Percentiles rank a stretch among this genome's conserved stretches.
These are phyloP conservation scores for Chlorodrepanis virens DNA, from an alignment of 2,113 vertebrate genomes.

Conservation along the genomic window DNA sequence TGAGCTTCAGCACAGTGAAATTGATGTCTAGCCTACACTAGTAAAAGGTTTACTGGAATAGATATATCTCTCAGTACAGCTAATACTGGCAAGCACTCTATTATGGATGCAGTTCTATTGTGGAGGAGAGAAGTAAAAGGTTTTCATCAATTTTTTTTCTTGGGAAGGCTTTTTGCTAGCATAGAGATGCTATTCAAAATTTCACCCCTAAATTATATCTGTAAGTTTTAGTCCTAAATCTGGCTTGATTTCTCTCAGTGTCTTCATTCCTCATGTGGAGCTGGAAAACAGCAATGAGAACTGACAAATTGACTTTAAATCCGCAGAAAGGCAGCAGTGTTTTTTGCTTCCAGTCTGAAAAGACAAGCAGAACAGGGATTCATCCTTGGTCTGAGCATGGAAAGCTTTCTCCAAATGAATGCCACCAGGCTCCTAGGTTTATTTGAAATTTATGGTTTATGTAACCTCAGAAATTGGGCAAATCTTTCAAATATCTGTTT, in stretches of 20 bases:
- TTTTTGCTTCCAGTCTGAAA: not conserved
- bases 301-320: constrained; percentile 4
- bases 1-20: constrained; percentile 53
- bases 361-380: not conserved
- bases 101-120: constrained; percentile 17
- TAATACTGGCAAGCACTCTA: constrained; percentile 20
- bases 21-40: constrained; percentile 52
- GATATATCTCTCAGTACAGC: constrained; percentile 40
- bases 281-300: not conserved
- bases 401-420: not conserved
- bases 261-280: not conserved
- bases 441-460: not conserved
- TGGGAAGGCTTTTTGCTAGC: not conserved
- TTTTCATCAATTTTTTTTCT: not conserved
- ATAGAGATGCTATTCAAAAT: constrained; percentile 15
- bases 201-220: not conserved
- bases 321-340: not conserved
- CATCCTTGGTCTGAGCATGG: not conserved
- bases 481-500: not conserved
- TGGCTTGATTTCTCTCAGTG: not conserved
- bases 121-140: not conserved
- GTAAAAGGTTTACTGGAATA: constrained; percentile 64
- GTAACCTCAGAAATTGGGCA: not conserved
- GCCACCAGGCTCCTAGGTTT: not conserved
- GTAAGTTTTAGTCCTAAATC: constrained; percentile 16